Evolutionary conservation across 23 tunicate species (phyloP).

Genomic region (Halocynthia aurantium): DNA sequence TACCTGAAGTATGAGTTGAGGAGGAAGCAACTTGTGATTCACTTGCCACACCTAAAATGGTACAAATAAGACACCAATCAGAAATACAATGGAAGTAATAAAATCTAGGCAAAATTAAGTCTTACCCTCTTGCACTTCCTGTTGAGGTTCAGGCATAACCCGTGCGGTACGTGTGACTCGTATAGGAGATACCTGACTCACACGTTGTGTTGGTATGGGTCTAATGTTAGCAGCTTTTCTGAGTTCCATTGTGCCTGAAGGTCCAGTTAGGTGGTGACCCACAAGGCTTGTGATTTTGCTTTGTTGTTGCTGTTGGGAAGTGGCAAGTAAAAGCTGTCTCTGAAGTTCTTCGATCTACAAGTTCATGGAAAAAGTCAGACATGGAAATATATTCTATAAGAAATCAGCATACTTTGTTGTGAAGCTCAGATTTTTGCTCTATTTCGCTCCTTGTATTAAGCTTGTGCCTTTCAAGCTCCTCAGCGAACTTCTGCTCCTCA

Average conservation of each 20-base stretch:
- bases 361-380: too few species aligned
- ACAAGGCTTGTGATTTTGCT: slow-evolving; percentile 25
- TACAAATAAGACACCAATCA: not conserved
- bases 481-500: slow-evolving; percentile 39
- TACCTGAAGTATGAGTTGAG: slow-evolving; percentile 56
- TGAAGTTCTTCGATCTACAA: slow-evolving; percentile 47
- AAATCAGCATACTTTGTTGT: slow-evolving; percentile 36
- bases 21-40: slow-evolving; percentile 74
- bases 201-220: slow-evolving; percentile 60
- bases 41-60: slow-evolving; percentile 25
- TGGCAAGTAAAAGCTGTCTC: slow-evolving; percentile 20
- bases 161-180: slow-evolving; percentile 69
- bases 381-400: not conserved
- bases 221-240: slow-evolving; percentile 58
- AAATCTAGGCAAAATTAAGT: not conserved
- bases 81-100: not conserved
- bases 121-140: slow-evolving; percentile 63
- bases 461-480: slow-evolving; percentile 27
- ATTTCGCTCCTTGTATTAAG: slow-evolving; percentile 29
- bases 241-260: slow-evolving; percentile 28
- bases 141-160: slow-evolving; percentile 92
- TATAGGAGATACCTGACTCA: slow-evolving; percentile 84
- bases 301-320: slow-evolving; percentile 21
- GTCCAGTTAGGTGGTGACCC: slow-evolving; percentile 20
- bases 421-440: slow-evolving; percentile 52